Conservation (phyloP, 2,888 invertebrate genomes). For the Sinotaia quadrata region DNA sequence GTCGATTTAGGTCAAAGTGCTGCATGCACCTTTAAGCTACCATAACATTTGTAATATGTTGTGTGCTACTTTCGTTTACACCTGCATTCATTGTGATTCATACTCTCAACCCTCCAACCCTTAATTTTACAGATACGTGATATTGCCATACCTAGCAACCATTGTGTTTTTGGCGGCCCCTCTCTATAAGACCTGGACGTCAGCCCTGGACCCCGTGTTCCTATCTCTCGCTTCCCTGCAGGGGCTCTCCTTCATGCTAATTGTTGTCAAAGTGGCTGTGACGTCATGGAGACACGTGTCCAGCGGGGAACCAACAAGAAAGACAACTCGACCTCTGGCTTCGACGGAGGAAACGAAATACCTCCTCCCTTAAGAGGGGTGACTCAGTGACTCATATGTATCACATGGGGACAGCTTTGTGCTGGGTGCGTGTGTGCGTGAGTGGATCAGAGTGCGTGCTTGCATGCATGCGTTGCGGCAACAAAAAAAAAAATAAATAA, state of each 20-base stretch:
- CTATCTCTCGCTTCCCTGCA: neutral
- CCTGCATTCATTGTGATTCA: too few species aligned
- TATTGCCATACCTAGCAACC: constrained; percentile 17
- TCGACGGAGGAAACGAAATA: constrained; percentile 7
- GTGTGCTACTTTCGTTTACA: too few species aligned
- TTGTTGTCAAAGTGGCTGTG: constrained; percentile 13
- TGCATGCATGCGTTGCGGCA: too few species aligned
- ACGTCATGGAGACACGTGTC: constrained; percentile 5
- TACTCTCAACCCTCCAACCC: too few species aligned
- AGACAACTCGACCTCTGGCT: constrained; percentile 2
- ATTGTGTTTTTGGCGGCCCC: constrained; percentile 4
- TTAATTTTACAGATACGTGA: constrained; percentile 2
- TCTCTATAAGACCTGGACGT: constrained; percentile 10
- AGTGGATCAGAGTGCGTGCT: too few species aligned
- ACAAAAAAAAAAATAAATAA: too few species aligned
- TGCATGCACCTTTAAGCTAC: too few species aligned
- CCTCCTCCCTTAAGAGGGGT: neutral
- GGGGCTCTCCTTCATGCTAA: constrained; percentile 5
- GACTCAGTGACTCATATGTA: too few species aligned
- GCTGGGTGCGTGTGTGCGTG: too few species aligned
- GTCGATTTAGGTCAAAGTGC: too few species aligned
- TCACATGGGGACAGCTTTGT: too few species aligned
- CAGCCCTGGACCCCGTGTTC: neutral
- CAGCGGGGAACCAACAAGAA: neutral
- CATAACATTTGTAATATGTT: too few species aligned